Base-by-base conservation (phyloP, 2,113 vertebrate species). In the Nannobrachium achirus region DNA sequence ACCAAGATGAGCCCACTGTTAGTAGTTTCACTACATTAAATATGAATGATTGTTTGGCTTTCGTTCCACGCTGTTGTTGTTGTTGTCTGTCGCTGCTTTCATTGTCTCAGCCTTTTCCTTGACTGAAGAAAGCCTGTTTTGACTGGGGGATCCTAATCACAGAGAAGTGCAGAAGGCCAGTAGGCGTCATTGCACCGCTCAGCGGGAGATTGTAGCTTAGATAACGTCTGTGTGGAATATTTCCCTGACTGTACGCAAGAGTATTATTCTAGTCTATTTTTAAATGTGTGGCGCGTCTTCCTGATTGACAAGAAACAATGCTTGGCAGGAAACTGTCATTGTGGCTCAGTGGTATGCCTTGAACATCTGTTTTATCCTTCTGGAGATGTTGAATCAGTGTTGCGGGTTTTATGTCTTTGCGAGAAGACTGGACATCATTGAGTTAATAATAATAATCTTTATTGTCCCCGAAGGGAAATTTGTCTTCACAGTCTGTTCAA, bases 151-250 rank as follows among this genome's bases (percentile, higher is more conserved):
- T 33, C 25, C 6, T 5, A 33, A 33, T 33, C 6, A 33, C 50
- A 58, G 14, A n/a, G 38, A 63, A 25, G 61, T 49, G 59, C 1
- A 2, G 10, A 62, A 14, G 60, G 53, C 67, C 63, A 19, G 10
- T 20, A 5, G 25, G 55, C 49, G 65, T 78, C 71, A 61, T 70
- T 76, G 70, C 10, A 7, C 56, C 50, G 16, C 56, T 73, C 41
- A 15, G 73, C 52, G 56, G 52, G 58, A 62, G 63, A 63, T 33
- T 61, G 63, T 56, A 20, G 18, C 57, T 70, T 44, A 55, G 68
- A 73, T 50, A 45, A 60, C 51, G 50, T 51, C 56, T 38, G 20
- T 67, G 42, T 51, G 41, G 19, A 63, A n/a, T 41, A 52, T 56
- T 45, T 65, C 20, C 44, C 58, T 41, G 39, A 41, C n/a, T 41